Percentiles rank a stretch among this genome's conserved stretches.
phyloP scores from a whole-genome alignment of 35 echinoderm and acorn worm species.

The Acanthaster planci region DNA sequence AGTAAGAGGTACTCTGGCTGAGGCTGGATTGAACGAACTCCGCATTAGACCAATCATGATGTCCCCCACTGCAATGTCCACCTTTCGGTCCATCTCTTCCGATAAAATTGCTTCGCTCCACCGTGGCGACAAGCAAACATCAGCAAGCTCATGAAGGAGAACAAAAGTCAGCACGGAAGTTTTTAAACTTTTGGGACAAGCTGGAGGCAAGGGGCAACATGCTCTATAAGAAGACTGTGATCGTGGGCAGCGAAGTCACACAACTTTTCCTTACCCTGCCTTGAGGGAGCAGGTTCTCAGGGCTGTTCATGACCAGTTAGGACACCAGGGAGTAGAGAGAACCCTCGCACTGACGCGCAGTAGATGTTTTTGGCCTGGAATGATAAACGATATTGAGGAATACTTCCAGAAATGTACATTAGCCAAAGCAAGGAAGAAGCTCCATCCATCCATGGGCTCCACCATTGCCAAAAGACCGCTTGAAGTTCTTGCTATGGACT shows the following conservation, averaged over 20 bases:
- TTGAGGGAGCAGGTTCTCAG: neutral
- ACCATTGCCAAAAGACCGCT: constrained; percentile 51
- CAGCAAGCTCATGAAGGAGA: neutral
- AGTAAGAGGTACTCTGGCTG: neutral
- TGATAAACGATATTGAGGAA: constrained; percentile 21
- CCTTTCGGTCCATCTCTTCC: neutral
- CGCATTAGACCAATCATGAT: neutral
- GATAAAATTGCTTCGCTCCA: neutral
- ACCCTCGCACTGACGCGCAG: neutral
- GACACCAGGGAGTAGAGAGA: constrained; percentile 38
- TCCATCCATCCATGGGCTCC: constrained; percentile 49
- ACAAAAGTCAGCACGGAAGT: neutral
- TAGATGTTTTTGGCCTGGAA: constrained; percentile 68
- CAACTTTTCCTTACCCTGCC: constrained; percentile 18
- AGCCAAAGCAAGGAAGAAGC: constrained; percentile 50
- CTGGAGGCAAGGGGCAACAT: neutral
- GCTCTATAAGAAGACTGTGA: neutral
- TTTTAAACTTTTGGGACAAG: neutral
- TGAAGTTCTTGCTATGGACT: constrained; percentile 71
- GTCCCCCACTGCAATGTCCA: too few relatives aligned
- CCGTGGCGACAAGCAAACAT: neutral
- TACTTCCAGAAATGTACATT: constrained; percentile 40
- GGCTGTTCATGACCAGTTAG: constrained; percentile 27
- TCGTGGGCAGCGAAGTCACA: neutral
- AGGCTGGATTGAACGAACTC: neutral